Base-by-base conservation (phyloP, 2,113 vertebrate genomes). In the Formicarius rufipectus region DNA sequence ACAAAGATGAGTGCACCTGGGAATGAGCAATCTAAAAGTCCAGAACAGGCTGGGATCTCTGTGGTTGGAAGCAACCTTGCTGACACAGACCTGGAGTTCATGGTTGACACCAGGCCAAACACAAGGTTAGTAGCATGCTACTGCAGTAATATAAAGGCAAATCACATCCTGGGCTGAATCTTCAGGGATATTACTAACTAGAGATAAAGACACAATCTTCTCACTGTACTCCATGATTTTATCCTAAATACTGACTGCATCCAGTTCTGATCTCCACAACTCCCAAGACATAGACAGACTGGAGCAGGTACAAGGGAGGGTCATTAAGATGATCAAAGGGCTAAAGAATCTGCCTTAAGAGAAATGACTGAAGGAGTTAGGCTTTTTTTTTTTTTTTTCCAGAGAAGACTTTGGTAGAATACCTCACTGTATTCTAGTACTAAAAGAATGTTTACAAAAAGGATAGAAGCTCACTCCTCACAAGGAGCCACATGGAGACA, bases 351-450 rank as follows among this genome's bases (percentile, higher is more conserved):
- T 33, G 12, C 6, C 5, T 0, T 19, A 10, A 15, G 33, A 53
- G 12, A 9, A 44, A 52, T 15, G 28, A 39, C 6, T 69, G 19
- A 44, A 77, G 27, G 39, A 69, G 39, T 33, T 28, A 19, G 5
- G 14, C n/a, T n/a, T n/a, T n/a, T n/a, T n/a, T n/a, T n/a, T 53
- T 33, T 53, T 53, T 77, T 33, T 33, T 23, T 14, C 22, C 3
- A 4, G 10, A 44, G 39, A 76, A 44, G 31, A 68, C 11, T 5
- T 60, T 0, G 0, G 3, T 16, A 28, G 23, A 62, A n/a, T 15
- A 62, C 15, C 39, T 53, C 28, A 53, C 6, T 62, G 18, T 45
- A 39, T 53, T 53, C 14, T 30, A 45, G 23, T 71, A 45, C 14
- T 28, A 45, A 28, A 33, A 78, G 15, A 8, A 7, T 59, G 22